A percentile compares a stretch with the other conserved stretches of the same genome.
phyloP scores from a whole-genome alignment of 2,113 vertebrate species.

The Octodon degus region DNA sequence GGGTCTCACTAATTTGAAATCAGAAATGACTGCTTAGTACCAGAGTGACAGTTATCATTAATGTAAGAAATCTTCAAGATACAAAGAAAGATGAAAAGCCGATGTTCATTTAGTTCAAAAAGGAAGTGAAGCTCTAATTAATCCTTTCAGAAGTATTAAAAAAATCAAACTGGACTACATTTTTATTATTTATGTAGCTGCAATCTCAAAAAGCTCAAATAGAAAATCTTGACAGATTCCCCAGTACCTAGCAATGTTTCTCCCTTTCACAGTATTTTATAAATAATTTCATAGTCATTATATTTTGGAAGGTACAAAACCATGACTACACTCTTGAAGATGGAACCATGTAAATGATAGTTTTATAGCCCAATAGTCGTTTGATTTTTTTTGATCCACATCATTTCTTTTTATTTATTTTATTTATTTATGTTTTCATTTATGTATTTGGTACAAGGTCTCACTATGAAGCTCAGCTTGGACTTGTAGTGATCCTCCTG shows the following conservation, averaged over 20 bases:
- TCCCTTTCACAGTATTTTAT: background rate
- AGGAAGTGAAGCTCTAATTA: slow-evolving; percentile 35
- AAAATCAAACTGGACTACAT: background rate
- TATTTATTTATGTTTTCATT: background rate
- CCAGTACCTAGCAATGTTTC: background rate
- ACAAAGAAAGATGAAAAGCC: slow-evolving; percentile 41
- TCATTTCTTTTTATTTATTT: slow-evolving; percentile 36
- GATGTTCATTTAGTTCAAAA: slow-evolving; percentile 49
- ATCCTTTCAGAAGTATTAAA: background rate
- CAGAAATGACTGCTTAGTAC: slow-evolving; percentile 17
- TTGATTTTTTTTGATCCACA: background rate
- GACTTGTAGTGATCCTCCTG: too few species aligned
- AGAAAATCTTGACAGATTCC: slow-evolving; percentile 7
- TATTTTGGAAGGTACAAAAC: background rate
- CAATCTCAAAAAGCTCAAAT: background rate
- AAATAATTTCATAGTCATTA: background rate
- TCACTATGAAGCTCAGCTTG: too few species aligned
- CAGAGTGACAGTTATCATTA: background rate
- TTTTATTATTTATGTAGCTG: slow-evolving; percentile 32
- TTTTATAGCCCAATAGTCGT: background rate
- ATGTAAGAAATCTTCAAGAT: background rate
- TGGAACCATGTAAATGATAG: background rate
- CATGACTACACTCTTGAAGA: background rate
- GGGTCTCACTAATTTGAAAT: background rate
- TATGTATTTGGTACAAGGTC: too few species aligned